Percentiles rank a stretch among this genome's conserved stretches.
phyloP scores from a whole-genome alignment of 1,140 invertebrate species.

The Drosophila takahashii region DNA sequence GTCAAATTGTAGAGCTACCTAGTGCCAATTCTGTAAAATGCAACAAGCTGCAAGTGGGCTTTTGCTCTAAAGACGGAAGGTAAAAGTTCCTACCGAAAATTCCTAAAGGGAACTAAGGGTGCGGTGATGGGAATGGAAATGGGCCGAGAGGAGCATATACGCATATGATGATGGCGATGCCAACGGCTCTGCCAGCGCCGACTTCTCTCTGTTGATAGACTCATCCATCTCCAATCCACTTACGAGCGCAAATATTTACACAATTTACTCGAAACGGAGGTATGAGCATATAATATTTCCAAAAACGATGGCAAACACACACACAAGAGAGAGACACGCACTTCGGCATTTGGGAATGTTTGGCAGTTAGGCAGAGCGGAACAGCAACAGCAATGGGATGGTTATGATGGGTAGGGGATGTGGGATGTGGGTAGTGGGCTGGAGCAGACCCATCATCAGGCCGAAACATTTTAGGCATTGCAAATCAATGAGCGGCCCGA shows the following conservation, averaged over 20 bases:
- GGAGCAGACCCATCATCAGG: conserved; percentile 53
- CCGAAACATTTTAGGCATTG: conserved; percentile 74
- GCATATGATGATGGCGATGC: conserved; percentile 61
- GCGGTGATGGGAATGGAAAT: conserved; percentile 25
- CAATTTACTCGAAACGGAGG: conserved; percentile 85
- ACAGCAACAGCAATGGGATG: conserved; percentile 62
- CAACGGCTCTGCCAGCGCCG: conserved; percentile 46
- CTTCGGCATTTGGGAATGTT: conserved; percentile 58
- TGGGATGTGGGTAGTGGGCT: conserved; percentile 6
- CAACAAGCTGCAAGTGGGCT: conserved; percentile 36
- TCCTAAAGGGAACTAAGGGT: conserved; percentile 41
- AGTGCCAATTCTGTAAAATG: neutral
- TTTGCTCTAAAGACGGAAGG: conserved; percentile 7
- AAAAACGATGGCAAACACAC: conserved; percentile 82
- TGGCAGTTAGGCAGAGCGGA: conserved; percentile 75
- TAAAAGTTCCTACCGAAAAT: neutral
- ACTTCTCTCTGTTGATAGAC: conserved; percentile 82
- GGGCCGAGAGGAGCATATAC: too few relatives aligned
- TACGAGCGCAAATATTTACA: conserved; percentile 85
- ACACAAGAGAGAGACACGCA: conserved; percentile 37
- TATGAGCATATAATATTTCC: conserved; percentile 85
- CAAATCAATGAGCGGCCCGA: conserved; percentile 69
- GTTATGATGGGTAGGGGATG: neutral
- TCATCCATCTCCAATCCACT: conserved; percentile 85
- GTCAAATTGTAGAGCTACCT: conserved; percentile 7